These are phyloP conservation scores for Sycobia sp. DNA, from an alignment of 1,140 invertebrate species.

Conservation along the genomic window DNA sequence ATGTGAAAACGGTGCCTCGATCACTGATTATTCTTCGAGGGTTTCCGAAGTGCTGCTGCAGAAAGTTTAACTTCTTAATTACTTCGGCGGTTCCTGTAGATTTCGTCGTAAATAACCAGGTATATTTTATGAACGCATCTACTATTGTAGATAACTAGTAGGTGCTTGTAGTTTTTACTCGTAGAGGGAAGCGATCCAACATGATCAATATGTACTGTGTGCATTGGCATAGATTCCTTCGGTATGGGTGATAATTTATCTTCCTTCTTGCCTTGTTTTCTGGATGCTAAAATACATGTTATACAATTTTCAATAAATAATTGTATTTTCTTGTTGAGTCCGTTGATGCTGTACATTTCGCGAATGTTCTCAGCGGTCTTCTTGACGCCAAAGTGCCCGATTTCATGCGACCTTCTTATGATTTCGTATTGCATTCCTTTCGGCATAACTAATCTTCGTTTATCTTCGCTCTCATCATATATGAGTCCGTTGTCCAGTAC, in stretches of 20 bases:
- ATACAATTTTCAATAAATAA: conserved; percentile 8
- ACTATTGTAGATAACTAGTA: too few relatives aligned
- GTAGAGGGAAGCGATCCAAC: not conserved
- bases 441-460: too few relatives aligned
- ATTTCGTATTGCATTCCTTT: not conserved
- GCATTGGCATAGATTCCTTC: not conserved
- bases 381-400: not conserved
- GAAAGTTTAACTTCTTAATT: not conserved
- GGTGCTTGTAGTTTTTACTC: too few relatives aligned
- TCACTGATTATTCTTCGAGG: conserved; percentile 23
- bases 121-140: too few relatives aligned
- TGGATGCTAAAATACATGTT: not conserved
- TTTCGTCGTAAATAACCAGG: conserved; percentile 5
- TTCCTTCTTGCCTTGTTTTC: not conserved
- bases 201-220: not conserved
- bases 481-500: too few relatives aligned
- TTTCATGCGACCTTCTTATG: not conserved
- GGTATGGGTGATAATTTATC: not conserved
- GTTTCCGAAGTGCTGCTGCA: conserved; percentile 1
- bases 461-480: too few relatives aligned
- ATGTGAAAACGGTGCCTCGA: conserved; percentile 29
- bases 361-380: not conserved
- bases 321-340: not conserved
- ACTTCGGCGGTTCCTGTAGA: not conserved
- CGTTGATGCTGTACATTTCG: not conserved